A percentile compares a stretch with the other conserved stretches of the same genome.
Evolutionary conservation across 2,888 invertebrate species (phyloP).

Genomic region (Ectropis crepuscularia): DNA sequence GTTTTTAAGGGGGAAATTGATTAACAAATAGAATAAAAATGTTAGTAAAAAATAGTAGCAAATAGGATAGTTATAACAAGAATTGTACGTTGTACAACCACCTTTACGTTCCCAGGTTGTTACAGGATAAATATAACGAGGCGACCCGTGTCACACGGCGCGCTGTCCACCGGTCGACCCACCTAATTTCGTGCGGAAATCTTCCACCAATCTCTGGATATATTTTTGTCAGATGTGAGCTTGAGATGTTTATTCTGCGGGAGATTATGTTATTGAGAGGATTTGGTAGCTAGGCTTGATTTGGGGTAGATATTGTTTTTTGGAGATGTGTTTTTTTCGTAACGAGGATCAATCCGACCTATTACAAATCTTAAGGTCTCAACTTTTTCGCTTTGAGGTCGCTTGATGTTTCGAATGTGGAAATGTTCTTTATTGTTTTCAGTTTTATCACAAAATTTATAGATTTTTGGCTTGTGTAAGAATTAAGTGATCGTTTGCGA

Average conservation of each 20-base stretch:
- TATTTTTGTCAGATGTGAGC: constrained; percentile 42
- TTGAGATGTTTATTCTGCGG: constrained; percentile 39
- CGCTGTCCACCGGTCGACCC: constrained; percentile 47
- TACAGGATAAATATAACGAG: constrained; percentile 64
- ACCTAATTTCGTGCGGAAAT: constrained; percentile 59
- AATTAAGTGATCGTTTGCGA: too few relatives aligned
- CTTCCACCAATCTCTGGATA: constrained; percentile 49
- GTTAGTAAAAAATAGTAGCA: too few relatives aligned
- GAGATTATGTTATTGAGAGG: constrained; percentile 37
- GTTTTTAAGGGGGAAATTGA: too few relatives aligned
- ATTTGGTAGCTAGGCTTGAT: constrained; percentile 28
- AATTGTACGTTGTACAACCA: constrained; percentile 17
- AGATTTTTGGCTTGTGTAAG: too few relatives aligned
- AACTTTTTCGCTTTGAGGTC: too few relatives aligned
- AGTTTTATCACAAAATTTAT: too few relatives aligned
- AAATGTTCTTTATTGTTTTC: too few relatives aligned
- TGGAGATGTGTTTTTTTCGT: neutral
- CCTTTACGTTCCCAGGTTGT: constrained; percentile 45
- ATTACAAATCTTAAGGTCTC: too few relatives aligned
- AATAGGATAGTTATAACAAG: too few relatives aligned
- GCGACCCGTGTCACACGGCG: constrained; percentile 65
- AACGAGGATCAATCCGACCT: too few relatives aligned
- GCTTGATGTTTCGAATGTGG: too few relatives aligned
- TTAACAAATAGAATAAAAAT: too few relatives aligned
- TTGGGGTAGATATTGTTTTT: constrained; percentile 9